Conservation (phyloP, 2,113 vertebrate genomes). For the Syngnathus typhle region DNA sequence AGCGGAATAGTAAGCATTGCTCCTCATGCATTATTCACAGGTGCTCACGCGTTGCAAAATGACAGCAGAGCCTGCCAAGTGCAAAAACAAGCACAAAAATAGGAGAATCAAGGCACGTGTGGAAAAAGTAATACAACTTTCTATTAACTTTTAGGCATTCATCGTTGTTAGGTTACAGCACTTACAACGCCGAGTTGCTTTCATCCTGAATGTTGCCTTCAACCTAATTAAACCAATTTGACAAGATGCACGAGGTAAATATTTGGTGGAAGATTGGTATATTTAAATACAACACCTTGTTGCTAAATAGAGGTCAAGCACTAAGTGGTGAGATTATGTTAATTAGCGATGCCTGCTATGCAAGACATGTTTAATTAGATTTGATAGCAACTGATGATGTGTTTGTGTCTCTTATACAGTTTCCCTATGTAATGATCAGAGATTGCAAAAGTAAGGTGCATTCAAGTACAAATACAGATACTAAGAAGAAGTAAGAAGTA, state of each 20-base stretch:
- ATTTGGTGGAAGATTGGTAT: slow-evolving; percentile 19
- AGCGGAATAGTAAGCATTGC: slow-evolving; percentile 64
- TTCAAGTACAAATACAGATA: not conserved
- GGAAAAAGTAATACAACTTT: slow-evolving; percentile 26
- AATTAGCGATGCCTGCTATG: slow-evolving; percentile 14
- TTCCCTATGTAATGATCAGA: not conserved
- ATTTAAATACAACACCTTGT: slow-evolving; percentile 24
- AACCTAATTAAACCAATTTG: slow-evolving; percentile 24
- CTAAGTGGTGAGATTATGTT: slow-evolving; percentile 16
- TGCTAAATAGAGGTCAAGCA: slow-evolving; percentile 30
- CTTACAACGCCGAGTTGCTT: slow-evolving; percentile 6
- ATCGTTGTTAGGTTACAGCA: slow-evolving; percentile 14
- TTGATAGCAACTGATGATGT: slow-evolving; percentile 16
- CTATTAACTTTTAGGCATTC: slow-evolving; percentile 32
- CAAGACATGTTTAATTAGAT: slow-evolving; percentile 28
- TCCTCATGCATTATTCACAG: slow-evolving; percentile 70
- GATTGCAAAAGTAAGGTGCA: not conserved
- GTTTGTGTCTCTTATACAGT: not conserved
- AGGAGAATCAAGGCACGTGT: slow-evolving; percentile 29
- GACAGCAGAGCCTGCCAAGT: slow-evolving; percentile 39
- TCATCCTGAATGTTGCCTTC: slow-evolving; percentile 31
- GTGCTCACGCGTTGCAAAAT: slow-evolving; percentile 56
- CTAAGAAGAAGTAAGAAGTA: not conserved
- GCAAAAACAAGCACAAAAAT: slow-evolving; percentile 45
- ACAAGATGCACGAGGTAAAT: slow-evolving; percentile 15